These are phyloP conservation scores for Calliopum simillimum DNA, from an alignment of 2,888 invertebrate species.

Conservation along the genomic window DNA sequence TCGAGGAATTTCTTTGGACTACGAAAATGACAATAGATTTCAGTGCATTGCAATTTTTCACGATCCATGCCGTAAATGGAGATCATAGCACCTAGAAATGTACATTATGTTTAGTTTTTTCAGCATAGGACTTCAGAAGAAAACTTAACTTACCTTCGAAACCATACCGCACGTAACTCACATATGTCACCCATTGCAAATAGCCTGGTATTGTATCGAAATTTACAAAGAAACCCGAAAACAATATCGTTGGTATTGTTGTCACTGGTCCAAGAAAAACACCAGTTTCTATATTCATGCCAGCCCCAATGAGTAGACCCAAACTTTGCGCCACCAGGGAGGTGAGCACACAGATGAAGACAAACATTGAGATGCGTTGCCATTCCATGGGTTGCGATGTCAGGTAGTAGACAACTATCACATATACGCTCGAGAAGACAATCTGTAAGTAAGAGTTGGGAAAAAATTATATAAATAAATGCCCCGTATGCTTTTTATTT, in stretches of 20 bases:
- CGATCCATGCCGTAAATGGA: conserved; percentile 91
- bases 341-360: conserved; percentile 75
- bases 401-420: conserved; percentile 93
- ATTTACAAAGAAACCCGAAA: conserved; percentile 95
- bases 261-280: conserved; percentile 89
- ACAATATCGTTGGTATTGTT: conserved; percentile 90
- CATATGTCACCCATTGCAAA: conserved; percentile 88
- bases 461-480: conserved; percentile 7
- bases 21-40: conserved; percentile 86
- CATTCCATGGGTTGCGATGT: conserved; percentile 94
- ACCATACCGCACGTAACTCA: conserved; percentile 91
- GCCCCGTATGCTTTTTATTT: no score
- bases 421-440: conserved; percentile 86
- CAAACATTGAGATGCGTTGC: conserved; percentile 73
- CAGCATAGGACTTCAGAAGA: neutral
- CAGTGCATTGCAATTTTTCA: conserved; percentile 83
- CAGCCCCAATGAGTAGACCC: conserved; percentile 92
- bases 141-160: conserved; percentile 76
- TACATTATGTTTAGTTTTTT: neutral
- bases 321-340: conserved; percentile 93
- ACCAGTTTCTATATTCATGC: conserved; percentile 85
- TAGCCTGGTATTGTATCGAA: conserved; percentile 91
- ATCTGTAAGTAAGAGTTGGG: conserved; percentile 72
- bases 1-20: conserved; percentile 85
- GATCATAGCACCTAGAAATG: conserved; percentile 77